These are phyloP conservation scores for Malurus leucopterus DNA, from an alignment of 2,797 vertebrate species.

Conservation along the genomic window DNA sequence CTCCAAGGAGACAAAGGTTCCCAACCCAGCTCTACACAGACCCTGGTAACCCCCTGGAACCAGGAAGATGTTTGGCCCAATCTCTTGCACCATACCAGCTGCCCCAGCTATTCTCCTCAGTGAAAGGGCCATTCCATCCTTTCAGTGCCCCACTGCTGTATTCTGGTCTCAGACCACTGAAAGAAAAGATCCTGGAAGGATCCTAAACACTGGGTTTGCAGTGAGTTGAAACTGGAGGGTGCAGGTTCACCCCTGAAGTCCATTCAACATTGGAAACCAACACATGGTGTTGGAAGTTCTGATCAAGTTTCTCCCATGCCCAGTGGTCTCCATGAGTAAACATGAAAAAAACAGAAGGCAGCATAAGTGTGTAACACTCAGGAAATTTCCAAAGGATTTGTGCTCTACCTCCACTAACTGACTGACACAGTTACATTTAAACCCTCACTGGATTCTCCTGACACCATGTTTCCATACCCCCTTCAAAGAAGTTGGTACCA, in stretches of 20 bases:
- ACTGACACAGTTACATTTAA: neutral
- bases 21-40: neutral
- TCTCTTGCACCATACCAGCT: neutral
- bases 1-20: neutral
- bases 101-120: neutral
- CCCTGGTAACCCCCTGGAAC: fast-evolving
- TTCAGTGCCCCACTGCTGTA: fast-evolving
- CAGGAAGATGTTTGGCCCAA: neutral
- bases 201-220: neutral
- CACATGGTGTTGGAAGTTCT: fast-evolving
- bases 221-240: neutral
- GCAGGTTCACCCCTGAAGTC: neutral
- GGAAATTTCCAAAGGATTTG: neutral
- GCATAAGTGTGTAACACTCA: neutral
- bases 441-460: neutral
- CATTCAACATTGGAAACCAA: fast-evolving
- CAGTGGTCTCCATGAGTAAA: neutral
- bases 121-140: neutral
- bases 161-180: neutral
- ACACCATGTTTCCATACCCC: fast-evolving
- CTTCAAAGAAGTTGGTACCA: neutral
- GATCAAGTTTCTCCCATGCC: neutral
- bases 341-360: neutral
- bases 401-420: neutral
- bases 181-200: neutral